Percentiles rank a stretch among this genome's conserved stretches.
phyloP scores from a whole-genome alignment of 2,888 invertebrate species.

The Pasiphila rectangulata region DNA sequence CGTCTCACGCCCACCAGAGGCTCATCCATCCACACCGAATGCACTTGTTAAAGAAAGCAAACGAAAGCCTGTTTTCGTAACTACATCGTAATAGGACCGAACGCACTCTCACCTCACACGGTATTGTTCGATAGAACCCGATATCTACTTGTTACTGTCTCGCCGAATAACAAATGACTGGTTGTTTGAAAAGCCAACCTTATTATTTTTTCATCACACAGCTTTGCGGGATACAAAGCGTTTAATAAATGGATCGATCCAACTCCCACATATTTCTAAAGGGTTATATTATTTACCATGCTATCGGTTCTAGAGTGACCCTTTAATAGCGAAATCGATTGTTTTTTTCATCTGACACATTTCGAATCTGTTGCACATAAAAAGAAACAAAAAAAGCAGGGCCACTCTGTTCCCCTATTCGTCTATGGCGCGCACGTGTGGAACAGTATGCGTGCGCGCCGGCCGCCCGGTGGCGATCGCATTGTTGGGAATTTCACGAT shows the following conservation, averaged over 20 bases:
- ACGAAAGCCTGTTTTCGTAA: constrained; percentile 51
- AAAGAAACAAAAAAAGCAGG: constrained; percentile 17
- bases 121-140: constrained; percentile 40
- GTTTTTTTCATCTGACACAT: constrained; percentile 1
- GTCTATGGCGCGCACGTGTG: constrained; percentile 62
- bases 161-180: constrained; percentile 30
- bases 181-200: constrained; percentile 26
- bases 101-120: constrained; percentile 45
- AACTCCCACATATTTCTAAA: background rate
- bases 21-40: constrained; percentile 54
- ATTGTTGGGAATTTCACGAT: constrained; percentile 77
- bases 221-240: constrained; percentile 9
- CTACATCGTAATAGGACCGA: constrained; percentile 50
- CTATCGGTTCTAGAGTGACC: background rate
- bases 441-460: constrained; percentile 46
- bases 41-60: constrained; percentile 55
- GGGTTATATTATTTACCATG: background rate
- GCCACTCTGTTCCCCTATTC: constrained; percentile 26
- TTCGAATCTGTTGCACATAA: constrained; percentile 5
- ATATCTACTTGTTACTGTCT: constrained; percentile 33
- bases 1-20: constrained; percentile 57
- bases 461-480: constrained; percentile 48
- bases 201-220: constrained; percentile 24
- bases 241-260: constrained; percentile 11
- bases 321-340: constrained; percentile 9